Evolutionary conservation across 2,113 vertebrate species (phyloP).

Genomic region (Cyphomyrus plagiostoma): DNA sequence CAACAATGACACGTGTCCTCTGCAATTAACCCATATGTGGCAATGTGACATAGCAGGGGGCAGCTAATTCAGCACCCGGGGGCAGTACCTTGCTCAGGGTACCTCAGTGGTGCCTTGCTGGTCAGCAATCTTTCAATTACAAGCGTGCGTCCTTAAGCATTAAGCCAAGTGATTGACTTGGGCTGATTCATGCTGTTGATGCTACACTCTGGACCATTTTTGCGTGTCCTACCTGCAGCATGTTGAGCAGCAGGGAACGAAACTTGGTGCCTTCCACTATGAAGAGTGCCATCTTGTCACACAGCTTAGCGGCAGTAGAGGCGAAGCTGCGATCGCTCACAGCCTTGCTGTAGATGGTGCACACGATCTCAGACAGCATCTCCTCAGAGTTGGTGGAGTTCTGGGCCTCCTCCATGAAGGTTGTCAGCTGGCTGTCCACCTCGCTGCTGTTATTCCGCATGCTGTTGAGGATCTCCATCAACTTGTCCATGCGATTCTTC

Average conservation of each 20-base stretch:
- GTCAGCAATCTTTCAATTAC: too few relatives aligned
- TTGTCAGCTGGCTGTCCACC: conserved; percentile 81
- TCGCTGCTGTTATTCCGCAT: conserved; percentile 92
- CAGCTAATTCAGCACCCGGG: too few relatives aligned
- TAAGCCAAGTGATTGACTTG: not conserved
- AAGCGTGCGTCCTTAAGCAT: not conserved
- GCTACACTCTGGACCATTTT: not conserved
- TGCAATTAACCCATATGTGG: too few relatives aligned
- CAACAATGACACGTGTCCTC: too few relatives aligned
- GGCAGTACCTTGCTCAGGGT: too few relatives aligned
- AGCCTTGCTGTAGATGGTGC: conserved; percentile 85
- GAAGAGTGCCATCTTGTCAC: conserved; percentile 96
- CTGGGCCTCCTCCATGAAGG: conserved; percentile 96
- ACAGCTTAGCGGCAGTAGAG: conserved; percentile 87
- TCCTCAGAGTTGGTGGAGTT: conserved; percentile 85
- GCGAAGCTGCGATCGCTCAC: conserved; percentile 90
- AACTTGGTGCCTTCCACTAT: conserved; percentile 99
- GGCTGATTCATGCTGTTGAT: not conserved
- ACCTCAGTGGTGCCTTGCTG: too few relatives aligned
- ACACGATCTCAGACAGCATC: conserved; percentile 81
- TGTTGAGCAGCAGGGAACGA: conserved; percentile 90
- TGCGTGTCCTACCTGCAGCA: conserved; percentile 80
- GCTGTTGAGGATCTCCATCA: conserved; percentile 89
- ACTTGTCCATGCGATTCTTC: conserved; percentile 84
- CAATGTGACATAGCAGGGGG: too few relatives aligned